Evolutionary conservation across 2,888 invertebrate species (phyloP), one percentile per base, ranked within the genome.

Genomic region (Chrysodeixis includens): DNA sequence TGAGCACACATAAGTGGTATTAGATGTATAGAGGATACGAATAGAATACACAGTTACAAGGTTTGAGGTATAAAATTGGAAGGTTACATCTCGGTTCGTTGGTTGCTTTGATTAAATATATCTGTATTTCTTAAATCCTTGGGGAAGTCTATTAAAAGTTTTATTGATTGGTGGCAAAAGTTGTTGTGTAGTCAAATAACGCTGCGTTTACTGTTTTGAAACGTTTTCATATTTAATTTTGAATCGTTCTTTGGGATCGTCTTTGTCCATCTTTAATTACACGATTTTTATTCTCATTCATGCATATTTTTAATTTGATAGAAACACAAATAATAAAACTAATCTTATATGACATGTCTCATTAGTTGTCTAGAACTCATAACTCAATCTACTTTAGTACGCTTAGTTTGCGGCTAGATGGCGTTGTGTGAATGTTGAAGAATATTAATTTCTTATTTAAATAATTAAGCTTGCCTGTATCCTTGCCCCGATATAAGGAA

Each of bases 31-130:
- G n/a, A 35, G 30, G 56, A 63, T 59, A 72, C 54, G 66, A 62
- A 62, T 64, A 64, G 32, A 69, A 70, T 59, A 66, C 56, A 63
- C 30, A 3, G 60, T 35, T 46, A 49, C 56, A 46, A 46, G 59
- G 63, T 46, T 44, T 26, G 66, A 40, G 59, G 64, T 60, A 66
- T 73, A 56, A 76, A 46, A 56, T 53, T 66, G 55, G 52, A 44
- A 76, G 66, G 32, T 44, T 66, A 59, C 52, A 58, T 57, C 65
- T 22, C 26, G 52, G 66, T 56, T 56, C 57, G 56, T 44, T 73
- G 62, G 51, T 44, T 65, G 73, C 51, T 73, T 69, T 73, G 66
- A 69, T 73, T 77, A 63, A 77, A 73, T 66, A 73, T 77, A 56
- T 69, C 61, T 56, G 65, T 51, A 55, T 44, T 46, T 18, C 40